Conservation (phyloP, 2,797 vertebrate genomes). For the Falco rusticolus region DNA sequence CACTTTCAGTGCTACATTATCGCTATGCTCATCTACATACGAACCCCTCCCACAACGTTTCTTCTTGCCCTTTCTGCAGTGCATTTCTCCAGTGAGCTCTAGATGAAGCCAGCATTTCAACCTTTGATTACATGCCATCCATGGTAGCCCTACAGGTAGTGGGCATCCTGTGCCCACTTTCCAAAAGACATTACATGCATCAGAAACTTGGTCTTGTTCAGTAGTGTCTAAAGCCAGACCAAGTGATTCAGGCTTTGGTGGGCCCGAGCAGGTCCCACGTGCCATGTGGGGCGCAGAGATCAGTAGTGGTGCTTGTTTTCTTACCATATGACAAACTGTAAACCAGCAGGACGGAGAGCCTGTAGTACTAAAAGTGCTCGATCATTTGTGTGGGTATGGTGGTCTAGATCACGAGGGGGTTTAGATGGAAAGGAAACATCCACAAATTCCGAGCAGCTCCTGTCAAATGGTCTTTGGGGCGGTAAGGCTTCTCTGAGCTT, state of each 20-base stretch:
- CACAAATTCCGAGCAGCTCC: background rate
- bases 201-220: background rate
- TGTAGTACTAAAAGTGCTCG: background rate
- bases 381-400: background rate
- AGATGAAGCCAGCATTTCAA: background rate
- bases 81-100: background rate
- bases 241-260: background rate
- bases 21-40: background rate
- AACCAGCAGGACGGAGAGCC: background rate
- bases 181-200: background rate
- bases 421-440: background rate
- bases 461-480: background rate
- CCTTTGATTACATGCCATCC: background rate
- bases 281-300: background rate
- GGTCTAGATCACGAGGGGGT: background rate
- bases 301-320: background rate
- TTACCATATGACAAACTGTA: background rate
- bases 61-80: background rate
- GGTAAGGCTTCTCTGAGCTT: background rate
- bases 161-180: background rate
- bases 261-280: background rate
- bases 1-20: background rate
- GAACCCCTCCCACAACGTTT: background rate
- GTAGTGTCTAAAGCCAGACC: background rate
- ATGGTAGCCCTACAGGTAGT: background rate